Evolutionary conservation across 2,113 vertebrate species (phyloP), one percentile per base, ranked within the genome.

Genomic region (Nothocercus julius): DNA sequence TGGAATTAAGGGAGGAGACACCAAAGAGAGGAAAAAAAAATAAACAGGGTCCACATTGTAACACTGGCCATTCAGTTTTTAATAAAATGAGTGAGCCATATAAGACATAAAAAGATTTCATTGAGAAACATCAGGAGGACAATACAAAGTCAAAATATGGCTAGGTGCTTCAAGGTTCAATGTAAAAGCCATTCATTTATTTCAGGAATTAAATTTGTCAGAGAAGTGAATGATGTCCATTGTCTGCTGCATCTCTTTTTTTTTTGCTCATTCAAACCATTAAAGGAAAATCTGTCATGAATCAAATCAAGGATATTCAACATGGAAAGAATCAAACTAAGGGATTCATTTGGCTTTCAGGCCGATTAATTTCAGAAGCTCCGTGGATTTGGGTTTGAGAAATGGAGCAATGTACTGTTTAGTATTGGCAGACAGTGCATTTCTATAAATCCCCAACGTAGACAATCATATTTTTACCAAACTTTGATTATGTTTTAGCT

Each of bases 41-140:
- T 36, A 80, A 94, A 62, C 3, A 92, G 44, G 7, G 20, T 1
- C 0, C 36, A 25, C 11, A 74, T 3, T 73, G 28, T 44, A 62
- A 17, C 42, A 73, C 36, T 2, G 0, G 7, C 68, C 13, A 62
- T 78, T 42, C 5, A 58, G 45, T n/a, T 91, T 91, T 90, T 54
- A 70, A 70, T 91, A 63, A 77, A 62, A 85, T 84, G 73, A 51
- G 7, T 58, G 22, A 84, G 6, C 10, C 7, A 59, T 47, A 28
- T 54, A 91, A 56, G 59, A 85, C 53, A 90, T 30, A 45, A 68
- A 84, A 73, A 92, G 59, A 93, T 97, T 89, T 87, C 88, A 97
- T 98, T 98, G 97, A 97, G 98, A 97, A 98, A 98, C 83, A 97
- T 97, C 85, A 95, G 51, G 91, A 96, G 96, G 81, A 92, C 56